These are phyloP conservation scores for Thermophis baileyi DNA, from an alignment of 2,113 vertebrate species.

Conservation along the genomic window DNA sequence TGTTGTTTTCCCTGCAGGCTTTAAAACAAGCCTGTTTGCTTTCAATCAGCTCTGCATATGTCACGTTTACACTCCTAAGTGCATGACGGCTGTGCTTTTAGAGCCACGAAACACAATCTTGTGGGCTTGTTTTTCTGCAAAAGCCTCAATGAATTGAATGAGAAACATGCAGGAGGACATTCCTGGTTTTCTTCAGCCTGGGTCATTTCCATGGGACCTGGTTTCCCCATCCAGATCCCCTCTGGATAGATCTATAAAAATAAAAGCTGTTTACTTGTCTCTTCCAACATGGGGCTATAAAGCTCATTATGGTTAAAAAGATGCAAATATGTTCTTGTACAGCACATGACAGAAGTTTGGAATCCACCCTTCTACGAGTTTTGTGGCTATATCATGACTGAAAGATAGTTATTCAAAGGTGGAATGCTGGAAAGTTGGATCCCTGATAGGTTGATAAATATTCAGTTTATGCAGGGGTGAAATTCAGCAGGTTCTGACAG, in stretches of 20 bases:
- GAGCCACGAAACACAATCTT: conserved; percentile 4
- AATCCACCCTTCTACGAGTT: background rate
- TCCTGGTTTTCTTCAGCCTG: background rate
- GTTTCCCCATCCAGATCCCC: no score
- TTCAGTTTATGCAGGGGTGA: no score
- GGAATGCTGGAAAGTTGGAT: no score
- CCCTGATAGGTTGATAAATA: no score
- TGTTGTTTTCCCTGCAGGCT: conserved; percentile 63
- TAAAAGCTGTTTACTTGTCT: conserved; percentile 54
- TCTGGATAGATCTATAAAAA: conserved; percentile 35
- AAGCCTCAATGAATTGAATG: background rate
- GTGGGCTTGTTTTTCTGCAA: background rate
- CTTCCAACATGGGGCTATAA: conserved; percentile 22
- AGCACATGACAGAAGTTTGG: background rate
- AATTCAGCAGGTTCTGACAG: no score
- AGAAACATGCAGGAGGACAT: background rate
- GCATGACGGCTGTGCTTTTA: conserved; percentile 37
- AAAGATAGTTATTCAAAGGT: no score
- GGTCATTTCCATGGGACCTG: background rate
- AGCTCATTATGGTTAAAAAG: conserved; percentile 29
- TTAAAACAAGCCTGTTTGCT: conserved; percentile 58
- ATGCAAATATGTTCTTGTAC: background rate
- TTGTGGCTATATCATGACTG: background rate
- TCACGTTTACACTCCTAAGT: conserved; percentile 59
- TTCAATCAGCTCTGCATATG: conserved; percentile 68